A percentile compares a stretch with the other conserved stretches of the same genome.
These are phyloP conservation scores for Sitta europaea DNA, from an alignment of 2,113 vertebrate species.

Conservation along the genomic window DNA sequence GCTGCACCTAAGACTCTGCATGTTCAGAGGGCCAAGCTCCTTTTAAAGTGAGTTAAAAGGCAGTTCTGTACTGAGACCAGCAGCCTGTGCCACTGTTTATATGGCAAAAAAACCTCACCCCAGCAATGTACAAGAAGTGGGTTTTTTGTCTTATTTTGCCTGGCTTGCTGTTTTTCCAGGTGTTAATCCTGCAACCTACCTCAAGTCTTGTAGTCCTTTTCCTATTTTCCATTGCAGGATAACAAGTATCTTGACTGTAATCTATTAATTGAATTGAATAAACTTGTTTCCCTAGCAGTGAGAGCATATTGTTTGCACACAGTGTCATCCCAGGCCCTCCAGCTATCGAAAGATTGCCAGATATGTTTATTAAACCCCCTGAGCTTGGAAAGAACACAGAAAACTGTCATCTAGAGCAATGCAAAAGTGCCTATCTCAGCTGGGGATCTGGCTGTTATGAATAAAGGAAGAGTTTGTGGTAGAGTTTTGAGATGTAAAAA, in stretches of 20 bases:
- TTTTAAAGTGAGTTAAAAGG: background rate
- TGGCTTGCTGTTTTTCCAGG: constrained; percentile 44
- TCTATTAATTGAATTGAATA: constrained; percentile 99
- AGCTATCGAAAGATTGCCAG: constrained; percentile 90
- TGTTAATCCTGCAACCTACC: constrained; percentile 69
- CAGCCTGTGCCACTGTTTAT: background rate
- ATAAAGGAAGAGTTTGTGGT: constrained; percentile 86
- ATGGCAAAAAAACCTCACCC: background rate
- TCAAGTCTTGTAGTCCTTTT: constrained; percentile 73
- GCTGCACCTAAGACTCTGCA: background rate
- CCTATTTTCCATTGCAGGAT: constrained; percentile 79
- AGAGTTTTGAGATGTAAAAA: constrained; percentile 83
- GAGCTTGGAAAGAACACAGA: constrained; percentile 88
- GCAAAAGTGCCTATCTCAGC: constrained; percentile 88
- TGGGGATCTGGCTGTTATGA: constrained; percentile 86
- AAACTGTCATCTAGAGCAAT: constrained; percentile 85
- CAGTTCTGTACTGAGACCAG: background rate
- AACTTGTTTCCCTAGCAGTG: constrained; percentile 90
- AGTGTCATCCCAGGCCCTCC: constrained; percentile 86
- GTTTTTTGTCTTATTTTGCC: constrained; percentile 3
- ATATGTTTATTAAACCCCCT: constrained; percentile 96
- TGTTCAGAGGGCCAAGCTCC: background rate
- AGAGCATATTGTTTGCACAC: constrained; percentile 90
- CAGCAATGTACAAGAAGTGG: background rate
- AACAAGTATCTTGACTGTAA: constrained; percentile 88